These are phyloP conservation scores for Eufriesea mexicana DNA, from an alignment of 1,140 invertebrate genomes.

Conservation along the genomic window DNA sequence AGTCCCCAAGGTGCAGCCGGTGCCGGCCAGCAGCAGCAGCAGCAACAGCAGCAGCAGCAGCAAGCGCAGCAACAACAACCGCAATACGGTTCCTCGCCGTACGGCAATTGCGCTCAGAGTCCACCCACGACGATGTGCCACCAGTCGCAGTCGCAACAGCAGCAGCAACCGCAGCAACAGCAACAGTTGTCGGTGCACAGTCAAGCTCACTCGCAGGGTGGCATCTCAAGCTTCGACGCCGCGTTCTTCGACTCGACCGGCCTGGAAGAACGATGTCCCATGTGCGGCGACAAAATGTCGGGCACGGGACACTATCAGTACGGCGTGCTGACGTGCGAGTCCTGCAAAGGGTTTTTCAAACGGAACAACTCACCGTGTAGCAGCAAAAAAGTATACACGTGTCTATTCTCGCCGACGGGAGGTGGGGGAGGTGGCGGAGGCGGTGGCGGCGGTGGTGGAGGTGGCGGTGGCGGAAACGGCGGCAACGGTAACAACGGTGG, in stretches of 20 bases:
- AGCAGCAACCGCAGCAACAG: conserved; percentile 59
- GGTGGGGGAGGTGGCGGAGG: conserved; percentile 72
- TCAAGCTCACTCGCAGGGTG: conserved; percentile 68
- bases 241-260: conserved; percentile 91
- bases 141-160: conserved; percentile 66
- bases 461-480: conserved; percentile 69
- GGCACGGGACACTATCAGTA: conserved; percentile 94
- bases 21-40: conserved; percentile 70
- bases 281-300: conserved; percentile 99
- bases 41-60: conserved; percentile 47
- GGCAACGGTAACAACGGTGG: conserved; percentile 97
- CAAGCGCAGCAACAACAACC: conserved; percentile 65
- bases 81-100: conserved; percentile 73
- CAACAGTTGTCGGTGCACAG: conserved; percentile 61
- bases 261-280: conserved; percentile 98
- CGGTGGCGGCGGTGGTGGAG: conserved; percentile 69
- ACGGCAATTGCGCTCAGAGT: conserved; percentile 76
- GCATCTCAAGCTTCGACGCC: conserved; percentile 78
- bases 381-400: conserved; percentile 98
- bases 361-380: conserved; percentile 92
- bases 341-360: conserved; percentile 99
- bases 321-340: conserved; percentile 98
- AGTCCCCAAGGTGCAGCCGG: conserved; percentile 81
- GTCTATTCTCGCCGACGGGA: conserved; percentile 87
- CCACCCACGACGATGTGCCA: conserved; percentile 79